Conservation (phyloP, 2,888 invertebrate genomes). For the Leucozona laternaria region DNA sequence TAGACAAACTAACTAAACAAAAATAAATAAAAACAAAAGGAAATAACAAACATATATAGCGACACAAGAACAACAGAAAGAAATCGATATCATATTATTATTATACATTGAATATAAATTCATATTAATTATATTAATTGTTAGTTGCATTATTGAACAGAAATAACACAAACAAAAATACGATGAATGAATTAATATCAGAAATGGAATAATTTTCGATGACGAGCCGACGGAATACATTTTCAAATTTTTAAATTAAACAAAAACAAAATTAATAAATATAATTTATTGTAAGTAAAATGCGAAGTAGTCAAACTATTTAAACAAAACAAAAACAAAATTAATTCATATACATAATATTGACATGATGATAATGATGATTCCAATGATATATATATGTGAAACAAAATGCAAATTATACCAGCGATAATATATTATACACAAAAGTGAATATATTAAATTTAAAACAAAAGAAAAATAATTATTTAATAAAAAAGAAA, state of each 20-base stretch:
- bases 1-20: constrained; percentile 51
- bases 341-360: not conserved
- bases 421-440: constrained; percentile 75
- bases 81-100: constrained; percentile 69
- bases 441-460: constrained; percentile 61
- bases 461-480: constrained; percentile 35
- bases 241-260: constrained; percentile 29
- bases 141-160: constrained; percentile 69
- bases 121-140: constrained; percentile 70
- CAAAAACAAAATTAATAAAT: constrained; percentile 12
- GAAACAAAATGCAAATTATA: constrained; percentile 75
- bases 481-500: constrained; percentile 5
- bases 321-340: not conserved
- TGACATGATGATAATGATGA: constrained; percentile 30
- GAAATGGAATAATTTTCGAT: constrained; percentile 31
- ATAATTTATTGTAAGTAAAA: constrained; percentile 49
- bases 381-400: constrained; percentile 61
- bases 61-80: constrained; percentile 25
- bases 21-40: constrained; percentile 20
- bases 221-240: constrained; percentile 36
- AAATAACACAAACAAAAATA: constrained; percentile 9
- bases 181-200: constrained; percentile 48
- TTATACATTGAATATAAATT: constrained; percentile 70
- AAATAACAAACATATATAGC: constrained; percentile 41
- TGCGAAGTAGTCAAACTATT: constrained; percentile 37